Conservation (phyloP, 2,888 invertebrate species). For the Gandaritis pyraliata region DNA sequence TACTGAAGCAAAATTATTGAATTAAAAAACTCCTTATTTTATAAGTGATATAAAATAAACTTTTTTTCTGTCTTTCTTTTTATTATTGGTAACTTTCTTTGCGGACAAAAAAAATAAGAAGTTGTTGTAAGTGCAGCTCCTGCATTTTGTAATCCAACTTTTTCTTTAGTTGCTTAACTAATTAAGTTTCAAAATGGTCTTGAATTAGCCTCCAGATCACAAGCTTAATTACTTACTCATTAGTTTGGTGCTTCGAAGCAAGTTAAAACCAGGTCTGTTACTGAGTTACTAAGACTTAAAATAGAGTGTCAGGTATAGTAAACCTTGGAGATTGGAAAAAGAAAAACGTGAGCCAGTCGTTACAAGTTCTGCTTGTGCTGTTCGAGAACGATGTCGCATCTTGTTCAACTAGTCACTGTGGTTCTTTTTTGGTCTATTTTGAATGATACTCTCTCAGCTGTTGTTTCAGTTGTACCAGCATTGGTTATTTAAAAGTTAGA, state of each 20-base stretch:
- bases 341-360: slow-evolving; percentile 45
- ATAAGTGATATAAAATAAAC: no score
- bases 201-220: slow-evolving; percentile 25
- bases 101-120: no score
- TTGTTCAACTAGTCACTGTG: background rate
- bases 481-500: no score
- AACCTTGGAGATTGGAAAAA: slow-evolving; percentile 30
- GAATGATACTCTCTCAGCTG: no score
- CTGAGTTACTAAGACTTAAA: background rate
- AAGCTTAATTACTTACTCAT: slow-evolving; percentile 38
- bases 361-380: slow-evolving; percentile 48
- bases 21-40: no score
- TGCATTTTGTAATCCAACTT: background rate
- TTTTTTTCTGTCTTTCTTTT: no score
- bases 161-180: slow-evolving; percentile 13
- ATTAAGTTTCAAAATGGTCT: slow-evolving; percentile 28
- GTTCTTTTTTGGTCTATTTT: background rate
- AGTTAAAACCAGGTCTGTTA: slow-evolving; percentile 10
- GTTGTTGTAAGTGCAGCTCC: background rate
- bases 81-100: no score
- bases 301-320: background rate
- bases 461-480: no score
- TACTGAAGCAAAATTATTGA: no score
- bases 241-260: slow-evolving; percentile 15
- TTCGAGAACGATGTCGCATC: slow-evolving; percentile 42